These are phyloP conservation scores for Serinus canaria DNA, from an alignment of 2,113 vertebrate species.

Conservation along the genomic window DNA sequence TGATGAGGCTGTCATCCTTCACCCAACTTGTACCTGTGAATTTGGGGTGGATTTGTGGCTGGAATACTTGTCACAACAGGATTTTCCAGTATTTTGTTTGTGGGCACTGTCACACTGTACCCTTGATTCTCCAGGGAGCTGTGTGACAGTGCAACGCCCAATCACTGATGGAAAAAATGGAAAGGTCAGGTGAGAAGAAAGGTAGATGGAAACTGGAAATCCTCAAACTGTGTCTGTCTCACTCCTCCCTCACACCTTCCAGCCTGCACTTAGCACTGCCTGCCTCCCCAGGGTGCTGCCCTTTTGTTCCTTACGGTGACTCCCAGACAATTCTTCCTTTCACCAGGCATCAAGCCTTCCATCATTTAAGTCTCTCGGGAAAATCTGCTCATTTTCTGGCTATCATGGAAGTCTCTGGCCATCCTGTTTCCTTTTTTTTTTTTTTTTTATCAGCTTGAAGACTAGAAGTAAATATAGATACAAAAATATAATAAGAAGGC, in stretches of 20 bases:
- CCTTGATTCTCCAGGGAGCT: accelerated
- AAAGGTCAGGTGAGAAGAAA: neutral
- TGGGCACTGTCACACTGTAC: accelerated
- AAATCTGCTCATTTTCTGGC: neutral
- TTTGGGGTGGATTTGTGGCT: neutral
- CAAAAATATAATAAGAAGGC: neutral
- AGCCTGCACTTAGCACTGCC: neutral
- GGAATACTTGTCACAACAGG: neutral
- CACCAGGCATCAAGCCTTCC: neutral
- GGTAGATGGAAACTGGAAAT: neutral
- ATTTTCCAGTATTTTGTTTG: neutral
- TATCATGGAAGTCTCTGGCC: neutral
- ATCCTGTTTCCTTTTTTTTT: neutral
- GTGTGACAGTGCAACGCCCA: accelerated
- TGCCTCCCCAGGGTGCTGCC: neutral
- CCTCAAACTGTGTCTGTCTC: neutral
- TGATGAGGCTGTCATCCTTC: neutral
- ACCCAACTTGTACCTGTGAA: neutral
- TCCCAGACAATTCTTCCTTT: neutral
- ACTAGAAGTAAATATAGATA: neutral
- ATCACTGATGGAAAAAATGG: too few species aligned
- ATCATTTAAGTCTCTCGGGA: neutral
- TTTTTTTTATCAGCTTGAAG: neutral
- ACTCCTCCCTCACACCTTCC: neutral
- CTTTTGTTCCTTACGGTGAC: neutral